Evolutionary conservation across 2,113 vertebrate genomes (phyloP).

Genomic region (Oceanites oceanicus): DNA sequence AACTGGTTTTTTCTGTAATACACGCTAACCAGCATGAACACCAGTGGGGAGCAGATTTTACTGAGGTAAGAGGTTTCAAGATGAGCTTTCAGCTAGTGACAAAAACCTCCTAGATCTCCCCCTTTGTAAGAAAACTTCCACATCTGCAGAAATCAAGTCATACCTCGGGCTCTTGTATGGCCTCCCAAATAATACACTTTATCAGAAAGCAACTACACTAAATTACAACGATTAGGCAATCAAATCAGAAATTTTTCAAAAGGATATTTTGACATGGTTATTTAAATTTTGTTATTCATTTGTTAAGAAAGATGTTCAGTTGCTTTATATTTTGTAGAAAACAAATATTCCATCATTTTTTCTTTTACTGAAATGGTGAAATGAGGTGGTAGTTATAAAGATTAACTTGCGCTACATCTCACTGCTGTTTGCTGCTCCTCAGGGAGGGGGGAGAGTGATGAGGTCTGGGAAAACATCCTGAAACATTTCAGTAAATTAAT

Average conservation of each 20-base stretch:
- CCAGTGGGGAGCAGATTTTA: neutral
- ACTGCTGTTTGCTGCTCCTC: neutral
- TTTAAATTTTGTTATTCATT: neutral
- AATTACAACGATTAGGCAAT: neutral
- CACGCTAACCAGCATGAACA: accelerated
- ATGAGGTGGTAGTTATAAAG: neutral
- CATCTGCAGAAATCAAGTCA: neutral
- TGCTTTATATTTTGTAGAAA: accelerated
- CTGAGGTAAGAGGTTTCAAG: neutral
- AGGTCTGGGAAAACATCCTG: neutral
- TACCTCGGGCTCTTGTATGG: neutral
- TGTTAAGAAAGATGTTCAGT: neutral
- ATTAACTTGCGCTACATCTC: neutral
- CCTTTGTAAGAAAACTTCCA: neutral
- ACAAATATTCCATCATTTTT: neutral
- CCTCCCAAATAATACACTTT: neutral
- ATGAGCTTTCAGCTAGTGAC: neutral
- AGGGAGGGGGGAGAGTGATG: neutral
- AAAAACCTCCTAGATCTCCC: neutral
- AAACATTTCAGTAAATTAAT: neutral
- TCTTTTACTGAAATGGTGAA: neutral
- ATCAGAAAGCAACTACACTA: neutral
- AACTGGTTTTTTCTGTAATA: neutral
- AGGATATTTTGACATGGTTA: neutral
- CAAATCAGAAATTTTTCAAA: neutral